phyloP scores from a whole-genome alignment of 2,888 invertebrate genomes.

The Cylloceria caligata region DNA sequence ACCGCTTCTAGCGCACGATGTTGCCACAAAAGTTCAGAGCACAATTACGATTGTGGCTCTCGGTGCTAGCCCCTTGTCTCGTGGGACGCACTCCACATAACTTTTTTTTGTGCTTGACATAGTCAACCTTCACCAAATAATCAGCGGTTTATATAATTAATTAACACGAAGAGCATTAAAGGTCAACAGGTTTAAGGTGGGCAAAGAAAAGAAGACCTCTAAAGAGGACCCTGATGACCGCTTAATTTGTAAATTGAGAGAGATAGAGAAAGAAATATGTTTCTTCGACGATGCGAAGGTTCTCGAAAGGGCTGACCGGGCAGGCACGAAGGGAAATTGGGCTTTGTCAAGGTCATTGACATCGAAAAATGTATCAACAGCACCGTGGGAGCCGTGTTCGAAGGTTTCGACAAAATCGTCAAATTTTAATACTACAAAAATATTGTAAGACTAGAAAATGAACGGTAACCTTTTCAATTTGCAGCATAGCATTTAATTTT shows the following conservation, averaged over 20 bases:
- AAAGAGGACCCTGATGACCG: constrained; percentile 2
- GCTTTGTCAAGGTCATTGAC: neutral
- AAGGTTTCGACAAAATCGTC: too few relatives aligned
- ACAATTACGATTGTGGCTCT: neutral
- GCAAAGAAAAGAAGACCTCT: neutral
- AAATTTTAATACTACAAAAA: too few relatives aligned
- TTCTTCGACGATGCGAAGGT: too few relatives aligned
- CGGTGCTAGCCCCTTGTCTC: neutral
- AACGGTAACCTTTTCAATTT: too few relatives aligned
- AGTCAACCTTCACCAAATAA: constrained; percentile 12
- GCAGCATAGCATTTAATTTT: too few relatives aligned
- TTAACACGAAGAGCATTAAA: too few relatives aligned
- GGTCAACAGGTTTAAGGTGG: neutral
- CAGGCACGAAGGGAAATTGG: too few relatives aligned
- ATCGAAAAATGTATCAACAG: too few relatives aligned
- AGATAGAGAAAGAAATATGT: neutral
- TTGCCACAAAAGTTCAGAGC: constrained; percentile 8
- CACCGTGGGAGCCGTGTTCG: too few relatives aligned
- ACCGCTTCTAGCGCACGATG: constrained; percentile 5
- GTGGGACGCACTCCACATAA: constrained; percentile 41
- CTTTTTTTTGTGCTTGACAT: constrained; percentile 54
- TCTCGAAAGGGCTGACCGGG: too few relatives aligned
- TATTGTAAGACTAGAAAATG: too few relatives aligned
- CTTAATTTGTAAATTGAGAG: neutral
- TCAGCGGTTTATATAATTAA: neutral